Percentiles rank a stretch among this genome's conserved stretches.
Conservation (phyloP, 1,140 invertebrate genomes). For the Bombus sylvicola region DNA sequence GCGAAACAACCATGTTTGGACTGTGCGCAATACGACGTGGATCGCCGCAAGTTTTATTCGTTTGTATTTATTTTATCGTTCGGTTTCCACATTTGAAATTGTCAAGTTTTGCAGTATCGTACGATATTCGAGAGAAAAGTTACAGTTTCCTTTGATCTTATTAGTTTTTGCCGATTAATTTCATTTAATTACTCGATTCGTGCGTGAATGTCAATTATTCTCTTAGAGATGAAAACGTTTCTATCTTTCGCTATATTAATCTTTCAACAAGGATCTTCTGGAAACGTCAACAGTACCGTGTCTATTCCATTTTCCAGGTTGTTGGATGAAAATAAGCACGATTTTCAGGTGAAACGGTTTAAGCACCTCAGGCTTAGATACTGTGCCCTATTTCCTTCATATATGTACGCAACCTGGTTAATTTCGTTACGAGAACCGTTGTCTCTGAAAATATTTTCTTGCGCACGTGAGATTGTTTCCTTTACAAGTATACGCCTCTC, state of each 20-base stretch:
- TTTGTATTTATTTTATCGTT: too few species aligned
- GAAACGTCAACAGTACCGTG: neutral
- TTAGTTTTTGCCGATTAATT: neutral
- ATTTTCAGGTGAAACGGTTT: neutral
- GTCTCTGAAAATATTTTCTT: slow-evolving; percentile 59
- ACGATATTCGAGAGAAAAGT: neutral
- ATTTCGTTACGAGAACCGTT: slow-evolving; percentile 27
- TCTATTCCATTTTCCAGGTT: neutral
- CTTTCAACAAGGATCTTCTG: neutral
- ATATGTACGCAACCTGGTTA: neutral
- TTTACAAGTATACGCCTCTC: slow-evolving; percentile 29
- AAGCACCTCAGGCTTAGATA: neutral
- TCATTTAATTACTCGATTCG: neutral
- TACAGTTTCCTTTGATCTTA: neutral
- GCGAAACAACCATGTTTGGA: neutral
- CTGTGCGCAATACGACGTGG: neutral
- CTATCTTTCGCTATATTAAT: neutral
- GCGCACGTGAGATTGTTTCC: slow-evolving; percentile 40
- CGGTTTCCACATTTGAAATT: neutral
- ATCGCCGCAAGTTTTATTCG: neutral
- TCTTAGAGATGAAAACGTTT: neutral
- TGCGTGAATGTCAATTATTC: neutral
- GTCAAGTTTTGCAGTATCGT: neutral
- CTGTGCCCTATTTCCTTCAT: neutral
- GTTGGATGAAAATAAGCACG: neutral